Percentiles rank a stretch among this genome's conserved stretches.
Evolutionary conservation across 2,113 vertebrate species (phyloP).

Genomic region (Haemorhous mexicanus): DNA sequence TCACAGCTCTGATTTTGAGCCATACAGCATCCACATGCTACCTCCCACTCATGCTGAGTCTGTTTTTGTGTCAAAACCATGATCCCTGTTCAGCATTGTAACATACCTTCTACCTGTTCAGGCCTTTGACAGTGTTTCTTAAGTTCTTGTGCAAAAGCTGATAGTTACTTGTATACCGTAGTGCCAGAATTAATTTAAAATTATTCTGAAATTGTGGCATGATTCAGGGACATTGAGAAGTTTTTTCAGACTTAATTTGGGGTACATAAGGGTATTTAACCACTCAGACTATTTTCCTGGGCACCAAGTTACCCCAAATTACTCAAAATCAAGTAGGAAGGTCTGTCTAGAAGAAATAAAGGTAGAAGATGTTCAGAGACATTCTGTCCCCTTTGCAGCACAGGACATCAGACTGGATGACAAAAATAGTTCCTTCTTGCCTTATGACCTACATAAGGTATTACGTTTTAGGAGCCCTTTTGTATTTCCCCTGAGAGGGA

Average conservation of each 20-base stretch:
- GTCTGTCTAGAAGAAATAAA: background rate
- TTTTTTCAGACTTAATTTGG: background rate
- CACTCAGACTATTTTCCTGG: background rate
- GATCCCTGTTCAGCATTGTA: background rate
- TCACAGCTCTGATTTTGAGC: background rate
- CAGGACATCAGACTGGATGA: background rate
- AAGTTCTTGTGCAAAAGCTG: background rate
- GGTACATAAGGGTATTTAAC: background rate
- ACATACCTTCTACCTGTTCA: background rate
- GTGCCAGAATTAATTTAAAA: background rate
- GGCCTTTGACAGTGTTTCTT: background rate
- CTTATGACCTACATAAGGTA: constrained; percentile 30
- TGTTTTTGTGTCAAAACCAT: background rate
- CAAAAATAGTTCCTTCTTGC: background rate
- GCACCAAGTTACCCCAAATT: background rate
- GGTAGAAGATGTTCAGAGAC: background rate
- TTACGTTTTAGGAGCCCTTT: background rate
- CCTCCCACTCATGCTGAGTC: background rate
- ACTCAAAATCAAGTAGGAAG: background rate
- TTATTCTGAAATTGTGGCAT: background rate
- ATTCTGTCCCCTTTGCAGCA: background rate
- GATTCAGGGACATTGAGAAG: background rate
- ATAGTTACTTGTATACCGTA: background rate
- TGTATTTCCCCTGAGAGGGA: background rate
- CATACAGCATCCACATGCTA: background rate